Evolutionary conservation across 2,888 invertebrate species (phyloP).

Genomic region (Rhamnusium bicolor): DNA sequence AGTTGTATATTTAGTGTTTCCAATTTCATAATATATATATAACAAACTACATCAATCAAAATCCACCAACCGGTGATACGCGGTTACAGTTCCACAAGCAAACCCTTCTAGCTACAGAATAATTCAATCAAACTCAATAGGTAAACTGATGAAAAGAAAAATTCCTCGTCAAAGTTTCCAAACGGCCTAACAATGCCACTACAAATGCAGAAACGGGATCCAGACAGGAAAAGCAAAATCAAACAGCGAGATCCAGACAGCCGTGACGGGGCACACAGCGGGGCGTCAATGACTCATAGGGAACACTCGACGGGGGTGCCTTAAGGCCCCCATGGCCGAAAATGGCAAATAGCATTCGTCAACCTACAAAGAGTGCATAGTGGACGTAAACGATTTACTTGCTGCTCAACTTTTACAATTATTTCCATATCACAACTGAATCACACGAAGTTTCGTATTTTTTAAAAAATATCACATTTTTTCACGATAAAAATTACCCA

Average conservation of each 20-base stretch:
- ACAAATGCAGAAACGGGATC: constrained; percentile 33
- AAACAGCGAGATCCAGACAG: constrained; percentile 41
- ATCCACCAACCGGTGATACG: not conserved
- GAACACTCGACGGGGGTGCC: constrained; percentile 49
- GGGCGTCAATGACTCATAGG: constrained; percentile 47
- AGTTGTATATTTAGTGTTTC: not conserved
- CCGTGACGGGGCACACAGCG: constrained; percentile 43
- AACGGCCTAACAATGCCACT: constrained; percentile 30
- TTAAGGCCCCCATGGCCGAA: constrained; percentile 3
- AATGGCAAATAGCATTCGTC: constrained; percentile 21
- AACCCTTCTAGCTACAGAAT: constrained; percentile 19
- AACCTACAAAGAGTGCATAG: not conserved
- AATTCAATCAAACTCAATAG: constrained; percentile 31
- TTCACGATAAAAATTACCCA: no score
- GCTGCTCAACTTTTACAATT: no score
- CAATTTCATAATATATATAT: not conserved
- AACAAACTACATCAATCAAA: constrained; percentile 19
- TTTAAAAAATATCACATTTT: no score
- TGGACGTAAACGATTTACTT: not conserved
- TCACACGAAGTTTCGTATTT: no score
- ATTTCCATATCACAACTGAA: no score
- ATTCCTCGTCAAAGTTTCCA: constrained; percentile 22
- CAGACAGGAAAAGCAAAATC: constrained; percentile 45
- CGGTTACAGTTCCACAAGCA: not conserved
- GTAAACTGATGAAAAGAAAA: constrained; percentile 23